Evolutionary conservation across 2,797 vertebrate species (phyloP).

Genomic region (Sebastes taczanowskii): DNA sequence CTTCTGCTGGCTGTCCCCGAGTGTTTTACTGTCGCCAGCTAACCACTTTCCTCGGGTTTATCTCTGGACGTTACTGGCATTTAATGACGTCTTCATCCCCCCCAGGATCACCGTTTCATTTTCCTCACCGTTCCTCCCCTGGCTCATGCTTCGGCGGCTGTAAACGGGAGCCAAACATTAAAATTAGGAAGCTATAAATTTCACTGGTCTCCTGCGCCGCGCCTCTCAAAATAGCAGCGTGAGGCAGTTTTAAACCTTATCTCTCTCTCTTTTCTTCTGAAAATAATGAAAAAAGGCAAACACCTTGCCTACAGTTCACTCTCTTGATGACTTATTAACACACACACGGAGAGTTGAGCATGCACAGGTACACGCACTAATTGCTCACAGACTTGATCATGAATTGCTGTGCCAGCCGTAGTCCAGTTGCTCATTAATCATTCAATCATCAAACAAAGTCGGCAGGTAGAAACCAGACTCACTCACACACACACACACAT

Average conservation of each 20-base stretch:
- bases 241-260: conserved; percentile 24
- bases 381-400: conserved; percentile 20
- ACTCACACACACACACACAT: background rate
- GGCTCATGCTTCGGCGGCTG: conserved; percentile 33
- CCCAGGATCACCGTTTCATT: conserved; percentile 53
- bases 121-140: conserved; percentile 38
- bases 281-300: conserved; percentile 4
- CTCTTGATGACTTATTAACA: conserved; percentile 26
- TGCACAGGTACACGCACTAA: conserved; percentile 7
- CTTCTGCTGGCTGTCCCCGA: conserved; percentile 62
- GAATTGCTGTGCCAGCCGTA: conserved; percentile 47
- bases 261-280: conserved; percentile 1
- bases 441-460: conserved; percentile 44
- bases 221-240: conserved; percentile 50
- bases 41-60: conserved; percentile 53
- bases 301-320: background rate
- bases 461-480: conserved; percentile 24
- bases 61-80: conserved; percentile 54
- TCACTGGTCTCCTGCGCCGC: conserved; percentile 32
- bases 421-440: conserved; percentile 59
- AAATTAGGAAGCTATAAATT: conserved; percentile 71
- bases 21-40: conserved; percentile 61
- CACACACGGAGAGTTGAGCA: background rate
- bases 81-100: conserved; percentile 67
- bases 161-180: conserved; percentile 63